Evolutionary conservation across 2,888 invertebrate species (phyloP).

Genomic region (Stomorhina lunata): DNA sequence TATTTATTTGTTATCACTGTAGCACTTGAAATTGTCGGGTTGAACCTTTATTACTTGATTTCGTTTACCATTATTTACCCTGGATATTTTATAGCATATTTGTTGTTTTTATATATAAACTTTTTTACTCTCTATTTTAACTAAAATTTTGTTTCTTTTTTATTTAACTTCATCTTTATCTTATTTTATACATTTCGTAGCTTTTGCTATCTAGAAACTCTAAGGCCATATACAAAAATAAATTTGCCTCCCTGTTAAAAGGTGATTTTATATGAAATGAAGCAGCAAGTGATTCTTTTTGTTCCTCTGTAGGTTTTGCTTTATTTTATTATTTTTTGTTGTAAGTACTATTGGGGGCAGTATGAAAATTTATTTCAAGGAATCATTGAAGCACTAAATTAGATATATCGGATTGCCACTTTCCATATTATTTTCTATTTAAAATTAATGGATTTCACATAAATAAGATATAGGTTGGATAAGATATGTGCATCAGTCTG

Average conservation of each 20-base stretch:
- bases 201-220: neutral
- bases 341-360: neutral
- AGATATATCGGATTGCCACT: too few relatives aligned
- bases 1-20: too few relatives aligned
- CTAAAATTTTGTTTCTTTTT: neutral
- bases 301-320: neutral
- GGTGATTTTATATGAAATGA: neutral
- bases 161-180: neutral
- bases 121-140: neutral
- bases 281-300: constrained; percentile 26
- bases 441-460: too few relatives aligned
- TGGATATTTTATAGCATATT: constrained; percentile 53
- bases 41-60: too few relatives aligned
- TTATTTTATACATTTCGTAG: neutral
- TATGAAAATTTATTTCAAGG: neutral
- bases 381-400: too few relatives aligned
- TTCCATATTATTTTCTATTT: too few relatives aligned
- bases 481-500: too few relatives aligned
- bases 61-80: constrained; percentile 37
- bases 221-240: constrained; percentile 29
- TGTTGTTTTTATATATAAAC: neutral
- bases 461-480: too few relatives aligned
- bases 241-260: constrained; percentile 14
- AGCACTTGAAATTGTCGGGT: too few relatives aligned
- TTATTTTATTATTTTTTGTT: neutral